A percentile compares a stretch with the other conserved stretches of the same genome.
Evolutionary conservation across 2,888 invertebrate genomes (phyloP).

Genomic region (Sinotaia quadrata): DNA sequence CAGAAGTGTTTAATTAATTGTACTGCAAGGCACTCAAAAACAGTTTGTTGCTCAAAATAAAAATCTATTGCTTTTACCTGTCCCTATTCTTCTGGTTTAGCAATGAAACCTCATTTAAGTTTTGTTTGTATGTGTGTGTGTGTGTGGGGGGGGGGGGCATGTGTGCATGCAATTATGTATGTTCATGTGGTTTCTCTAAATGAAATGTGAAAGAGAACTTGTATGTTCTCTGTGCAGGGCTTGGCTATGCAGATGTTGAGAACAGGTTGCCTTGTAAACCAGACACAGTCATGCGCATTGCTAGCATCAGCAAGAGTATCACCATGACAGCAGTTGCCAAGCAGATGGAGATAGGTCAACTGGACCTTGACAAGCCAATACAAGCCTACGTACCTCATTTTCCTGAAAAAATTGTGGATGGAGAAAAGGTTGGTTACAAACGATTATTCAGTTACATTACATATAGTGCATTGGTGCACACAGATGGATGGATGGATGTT

Average conservation of each 20-base stretch:
- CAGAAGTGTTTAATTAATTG: too few relatives aligned
- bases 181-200: too few relatives aligned
- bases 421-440: constrained; percentile 72
- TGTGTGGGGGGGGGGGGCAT: too few relatives aligned
- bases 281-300: constrained; percentile 76
- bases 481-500: not conserved
- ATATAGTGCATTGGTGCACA: not conserved
- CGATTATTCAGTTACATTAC: not conserved
- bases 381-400: constrained; percentile 75
- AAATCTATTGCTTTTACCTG: too few relatives aligned
- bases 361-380: constrained; percentile 75
- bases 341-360: constrained; percentile 74
- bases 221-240: constrained; percentile 52
- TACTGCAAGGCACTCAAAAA: too few relatives aligned
- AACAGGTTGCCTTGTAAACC: constrained; percentile 72
- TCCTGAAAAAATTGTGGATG: constrained; percentile 74
- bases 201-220: too few relatives aligned
- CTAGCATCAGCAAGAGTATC: constrained; percentile 77
- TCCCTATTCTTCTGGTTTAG: too few relatives aligned
- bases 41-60: too few relatives aligned
- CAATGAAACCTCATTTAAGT: too few relatives aligned
- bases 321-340: constrained; percentile 75
- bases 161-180: too few relatives aligned
- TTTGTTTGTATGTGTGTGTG: too few relatives aligned
- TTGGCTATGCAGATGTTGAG: constrained; percentile 76